Percentiles rank a stretch among this genome's conserved stretches.
Conservation (phyloP, 2,888 invertebrate species). For the Eupithecia insigniata region DNA sequence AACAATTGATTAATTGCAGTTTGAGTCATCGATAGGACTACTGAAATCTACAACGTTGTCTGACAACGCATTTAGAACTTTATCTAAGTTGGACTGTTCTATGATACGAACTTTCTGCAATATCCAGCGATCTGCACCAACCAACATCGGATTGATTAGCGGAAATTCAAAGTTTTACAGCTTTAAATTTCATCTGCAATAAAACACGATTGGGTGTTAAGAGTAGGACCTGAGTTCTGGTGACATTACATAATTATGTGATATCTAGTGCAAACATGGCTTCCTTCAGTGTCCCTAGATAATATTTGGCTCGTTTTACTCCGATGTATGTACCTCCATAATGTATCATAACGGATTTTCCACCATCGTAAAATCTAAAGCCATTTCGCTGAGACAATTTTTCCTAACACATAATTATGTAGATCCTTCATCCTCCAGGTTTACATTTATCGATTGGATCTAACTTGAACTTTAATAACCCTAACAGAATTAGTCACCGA, state of each 20-base stretch:
- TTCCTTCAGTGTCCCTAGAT: too few species aligned
- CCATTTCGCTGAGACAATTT: neutral
- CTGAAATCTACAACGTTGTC: neutral
- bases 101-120: neutral
- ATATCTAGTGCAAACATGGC: too few species aligned
- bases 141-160: too few species aligned
- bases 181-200: too few species aligned
- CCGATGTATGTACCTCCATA: too few species aligned
- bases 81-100: neutral
- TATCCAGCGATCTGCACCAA: neutral
- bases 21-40: slow-evolving; percentile 1
- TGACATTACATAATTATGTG: too few species aligned
- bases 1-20: slow-evolving; percentile 12
- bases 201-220: too few species aligned
- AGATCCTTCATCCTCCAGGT: neutral
- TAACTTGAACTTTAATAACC: slow-evolving; percentile 21
- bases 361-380: neutral
- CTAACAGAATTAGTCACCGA: slow-evolving; percentile 26
- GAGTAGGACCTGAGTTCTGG: too few species aligned
- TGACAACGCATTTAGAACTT: neutral
- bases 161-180: too few species aligned
- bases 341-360: too few species aligned
- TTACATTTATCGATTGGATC: neutral
- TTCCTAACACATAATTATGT: neutral
- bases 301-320: too few species aligned